These are phyloP conservation scores for Leucoraja ocellata DNA, from an alignment of 2,797 vertebrate genomes.

Conservation along the genomic window DNA sequence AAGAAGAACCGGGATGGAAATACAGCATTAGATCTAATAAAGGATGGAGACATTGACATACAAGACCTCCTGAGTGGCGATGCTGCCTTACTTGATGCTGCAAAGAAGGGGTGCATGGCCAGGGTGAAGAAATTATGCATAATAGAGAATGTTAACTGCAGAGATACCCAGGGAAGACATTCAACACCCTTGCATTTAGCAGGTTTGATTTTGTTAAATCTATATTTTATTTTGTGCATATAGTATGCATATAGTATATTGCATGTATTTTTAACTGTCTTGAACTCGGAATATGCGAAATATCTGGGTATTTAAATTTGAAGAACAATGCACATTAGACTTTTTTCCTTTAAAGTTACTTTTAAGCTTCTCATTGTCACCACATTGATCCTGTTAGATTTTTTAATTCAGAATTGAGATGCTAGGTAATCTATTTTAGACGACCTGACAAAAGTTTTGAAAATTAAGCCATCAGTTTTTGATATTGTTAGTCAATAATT, in stretches of 20 bases:
- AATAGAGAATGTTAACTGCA: slow-evolving; percentile 91
- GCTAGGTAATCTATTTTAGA: not conserved
- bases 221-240: not conserved
- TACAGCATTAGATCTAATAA: slow-evolving; percentile 90
- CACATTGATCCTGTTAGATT: not conserved
- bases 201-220: slow-evolving; percentile 58
- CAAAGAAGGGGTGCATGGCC: slow-evolving; percentile 92
- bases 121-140: slow-evolving; percentile 91
- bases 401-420: too few species aligned
- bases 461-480: not conserved
- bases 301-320: not conserved
- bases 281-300: not conserved
- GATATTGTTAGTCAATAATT: not conserved
- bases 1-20: slow-evolving; percentile 97
- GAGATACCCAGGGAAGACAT: slow-evolving; percentile 91
- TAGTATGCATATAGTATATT: not conserved
- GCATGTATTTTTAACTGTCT: not conserved
- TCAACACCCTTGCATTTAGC: slow-evolving; percentile 93
- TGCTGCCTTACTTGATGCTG: slow-evolving; percentile 86
- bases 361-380: not conserved
- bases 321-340: not conserved
- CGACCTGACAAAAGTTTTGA: not conserved
- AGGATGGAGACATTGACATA: slow-evolving; percentile 94
- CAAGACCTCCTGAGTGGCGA: slow-evolving; percentile 92
- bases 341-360: not conserved